Conservation (phyloP, 2,113 vertebrate species). For the Rhombomys opimus region DNA sequence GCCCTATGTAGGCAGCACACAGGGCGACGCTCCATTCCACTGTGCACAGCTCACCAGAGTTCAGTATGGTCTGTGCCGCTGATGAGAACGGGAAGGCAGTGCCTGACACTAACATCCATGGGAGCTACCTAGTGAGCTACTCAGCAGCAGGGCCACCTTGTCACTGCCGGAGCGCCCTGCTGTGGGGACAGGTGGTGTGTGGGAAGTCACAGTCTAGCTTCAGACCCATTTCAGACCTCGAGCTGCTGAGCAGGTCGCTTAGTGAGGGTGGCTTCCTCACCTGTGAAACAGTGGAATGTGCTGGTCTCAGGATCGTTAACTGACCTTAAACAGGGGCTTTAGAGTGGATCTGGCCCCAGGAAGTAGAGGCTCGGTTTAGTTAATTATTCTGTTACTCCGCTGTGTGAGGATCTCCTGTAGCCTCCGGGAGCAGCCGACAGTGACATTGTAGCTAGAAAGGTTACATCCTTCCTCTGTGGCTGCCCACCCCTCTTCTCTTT, state of each 20-base stretch:
- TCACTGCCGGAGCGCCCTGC: not conserved
- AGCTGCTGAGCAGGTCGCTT: not conserved
- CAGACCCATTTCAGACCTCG: not conserved
- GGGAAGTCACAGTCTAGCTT: not conserved
- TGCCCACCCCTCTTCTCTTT: not conserved
- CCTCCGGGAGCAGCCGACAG: not conserved
- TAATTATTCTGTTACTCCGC: not conserved
- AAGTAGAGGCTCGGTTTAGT: not conserved
- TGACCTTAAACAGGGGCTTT: not conserved
- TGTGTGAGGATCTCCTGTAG: not conserved
- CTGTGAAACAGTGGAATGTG: not conserved
- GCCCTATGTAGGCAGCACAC: not conserved
- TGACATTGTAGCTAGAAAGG: not conserved
- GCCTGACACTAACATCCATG: not conserved
- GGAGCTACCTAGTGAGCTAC: not conserved
- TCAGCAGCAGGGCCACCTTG: not conserved
- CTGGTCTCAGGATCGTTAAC: not conserved
- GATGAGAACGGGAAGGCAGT: not conserved
- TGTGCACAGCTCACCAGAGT: not conserved
- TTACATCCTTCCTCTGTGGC: too few relatives aligned
- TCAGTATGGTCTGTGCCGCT: not conserved
- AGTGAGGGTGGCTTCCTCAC: not conserved
- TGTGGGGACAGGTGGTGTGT: not conserved
- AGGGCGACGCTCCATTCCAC: not conserved
- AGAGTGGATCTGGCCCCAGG: not conserved